These are phyloP conservation scores for Cyanoderma ruficeps DNA, from an alignment of 2,113 vertebrate genomes.

Conservation along the genomic window DNA sequence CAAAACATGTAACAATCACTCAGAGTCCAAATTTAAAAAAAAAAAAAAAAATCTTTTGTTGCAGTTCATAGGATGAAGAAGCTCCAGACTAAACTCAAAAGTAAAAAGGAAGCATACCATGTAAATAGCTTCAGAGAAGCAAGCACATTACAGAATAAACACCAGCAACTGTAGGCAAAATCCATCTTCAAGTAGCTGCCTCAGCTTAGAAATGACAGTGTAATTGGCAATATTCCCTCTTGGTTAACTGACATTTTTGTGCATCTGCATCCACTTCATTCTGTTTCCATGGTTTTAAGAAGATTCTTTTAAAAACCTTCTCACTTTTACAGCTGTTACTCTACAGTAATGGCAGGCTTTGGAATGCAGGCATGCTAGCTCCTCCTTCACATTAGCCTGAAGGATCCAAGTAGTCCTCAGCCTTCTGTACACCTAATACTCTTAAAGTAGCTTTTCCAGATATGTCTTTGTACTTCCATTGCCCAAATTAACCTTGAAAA, in stretches of 20 bases:
- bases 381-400: not conserved
- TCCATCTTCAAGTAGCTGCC: not conserved
- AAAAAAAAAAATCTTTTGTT: not conserved
- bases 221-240: not conserved
- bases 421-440: not conserved
- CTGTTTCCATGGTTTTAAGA: not conserved
- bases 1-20: not conserved
- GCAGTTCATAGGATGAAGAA: not conserved
- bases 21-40: not conserved
- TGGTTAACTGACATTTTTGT: not conserved
- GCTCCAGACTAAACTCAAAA: not conserved
- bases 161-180: not conserved
- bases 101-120: not conserved
- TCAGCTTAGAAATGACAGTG: not conserved
- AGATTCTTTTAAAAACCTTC: not conserved
- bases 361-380: not conserved
- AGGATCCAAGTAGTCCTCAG: not conserved
- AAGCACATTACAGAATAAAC: not conserved
- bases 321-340: not conserved
- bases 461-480: not conserved
- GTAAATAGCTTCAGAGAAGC: not conserved
- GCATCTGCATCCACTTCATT: not conserved
- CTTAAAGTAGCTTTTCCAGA: not conserved
- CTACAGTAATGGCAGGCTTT: not conserved
- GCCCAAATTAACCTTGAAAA: not conserved